Evolutionary conservation across 2,113 vertebrate species (phyloP).

Genomic region (Lutjanus erythropterus): DNA sequence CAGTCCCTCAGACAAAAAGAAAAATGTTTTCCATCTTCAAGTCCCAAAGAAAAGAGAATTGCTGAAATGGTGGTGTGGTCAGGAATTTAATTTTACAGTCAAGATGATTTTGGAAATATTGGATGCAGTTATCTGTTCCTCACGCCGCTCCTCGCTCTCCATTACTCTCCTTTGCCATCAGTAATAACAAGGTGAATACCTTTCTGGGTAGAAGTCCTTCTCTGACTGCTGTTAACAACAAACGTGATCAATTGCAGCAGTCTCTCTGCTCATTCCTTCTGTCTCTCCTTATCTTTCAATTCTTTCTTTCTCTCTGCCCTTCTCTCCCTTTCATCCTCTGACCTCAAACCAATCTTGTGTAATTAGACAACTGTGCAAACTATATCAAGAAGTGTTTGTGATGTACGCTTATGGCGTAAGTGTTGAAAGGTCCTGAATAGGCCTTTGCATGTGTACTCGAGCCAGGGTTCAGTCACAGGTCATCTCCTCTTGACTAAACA

Average conservation of each 20-base stretch:
- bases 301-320: conserved; percentile 12
- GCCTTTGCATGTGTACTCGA: conserved; percentile 46
- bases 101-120: conserved; percentile 63
- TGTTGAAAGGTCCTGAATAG: conserved; percentile 66
- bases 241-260: conserved; percentile 48
- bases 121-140: conserved; percentile 54
- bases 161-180: conserved; percentile 48
- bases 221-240: conserved; percentile 29
- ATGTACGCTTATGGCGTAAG: conserved; percentile 43
- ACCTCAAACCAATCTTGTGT: conserved; percentile 68
- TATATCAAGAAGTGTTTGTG: conserved; percentile 67
- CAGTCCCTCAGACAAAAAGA: conserved; percentile 34
- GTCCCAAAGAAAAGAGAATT: conserved; percentile 34
- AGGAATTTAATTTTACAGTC: conserved; percentile 65
- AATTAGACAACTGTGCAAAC: conserved; percentile 79
- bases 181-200: conserved; percentile 51
- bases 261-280: conserved; percentile 26
- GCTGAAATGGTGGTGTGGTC: conserved; percentile 13
- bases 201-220: conserved; percentile 15
- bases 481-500: conserved; percentile 68
- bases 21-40: conserved; percentile 51
- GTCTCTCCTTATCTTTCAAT: conserved; percentile 54
- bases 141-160: conserved; percentile 28
- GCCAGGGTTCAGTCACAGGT: conserved; percentile 74
- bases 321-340: conserved; percentile 49